phyloP scores from a whole-genome alignment of 2,797 vertebrate species.

The Manis crassicaudata region DNA sequence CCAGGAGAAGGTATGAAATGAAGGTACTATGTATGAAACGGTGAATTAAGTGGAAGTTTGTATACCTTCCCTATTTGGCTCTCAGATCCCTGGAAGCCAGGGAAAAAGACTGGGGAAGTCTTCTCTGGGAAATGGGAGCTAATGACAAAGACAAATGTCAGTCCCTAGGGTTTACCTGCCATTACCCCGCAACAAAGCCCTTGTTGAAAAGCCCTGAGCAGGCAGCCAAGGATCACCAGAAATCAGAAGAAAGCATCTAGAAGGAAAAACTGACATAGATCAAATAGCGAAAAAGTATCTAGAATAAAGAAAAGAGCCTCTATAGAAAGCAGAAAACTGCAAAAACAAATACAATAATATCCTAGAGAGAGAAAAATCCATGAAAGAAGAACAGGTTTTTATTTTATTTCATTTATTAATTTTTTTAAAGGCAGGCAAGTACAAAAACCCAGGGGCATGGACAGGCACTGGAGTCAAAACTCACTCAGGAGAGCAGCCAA shows the following conservation, averaged over 20 bases:
- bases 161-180: not conserved
- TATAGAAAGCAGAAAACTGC: not conserved
- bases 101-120: not conserved
- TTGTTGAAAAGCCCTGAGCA: not conserved
- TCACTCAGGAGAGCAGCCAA: not conserved
- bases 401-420: not conserved
- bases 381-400: not conserved
- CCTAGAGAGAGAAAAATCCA: not conserved
- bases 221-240: not conserved
- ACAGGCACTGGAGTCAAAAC: not conserved
- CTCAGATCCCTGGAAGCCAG: not conserved
- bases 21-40: not conserved
- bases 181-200: not conserved
- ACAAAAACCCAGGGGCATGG: not conserved
- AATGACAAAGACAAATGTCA: not conserved
- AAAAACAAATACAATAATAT: slow-evolving; percentile 1
- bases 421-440: not conserved
- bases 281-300: not conserved
- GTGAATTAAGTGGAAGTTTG: not conserved
- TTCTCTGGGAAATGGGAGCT: not conserved
- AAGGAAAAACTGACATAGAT: not conserved
- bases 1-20: not conserved
- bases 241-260: not conserved
- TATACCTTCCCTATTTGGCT: not conserved
- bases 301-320: not conserved